Conservation (phyloP, 2,888 invertebrate species). For the Mythimna loreyi region DNA sequence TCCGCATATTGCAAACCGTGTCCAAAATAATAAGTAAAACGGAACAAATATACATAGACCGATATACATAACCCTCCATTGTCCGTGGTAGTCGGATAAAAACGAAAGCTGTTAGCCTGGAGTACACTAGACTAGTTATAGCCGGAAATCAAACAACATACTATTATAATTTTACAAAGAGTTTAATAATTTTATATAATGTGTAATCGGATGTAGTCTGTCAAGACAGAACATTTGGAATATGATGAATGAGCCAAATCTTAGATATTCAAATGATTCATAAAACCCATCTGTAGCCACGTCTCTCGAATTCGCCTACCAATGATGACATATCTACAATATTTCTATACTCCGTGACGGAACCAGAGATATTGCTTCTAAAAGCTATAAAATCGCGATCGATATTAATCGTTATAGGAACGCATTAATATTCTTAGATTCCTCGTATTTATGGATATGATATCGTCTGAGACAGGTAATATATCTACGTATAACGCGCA, state of each 20-base stretch:
- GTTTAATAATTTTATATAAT: constrained; percentile 3
- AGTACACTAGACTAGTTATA: neutral
- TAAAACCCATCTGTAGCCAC: neutral
- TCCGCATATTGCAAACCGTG: no score
- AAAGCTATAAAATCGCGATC: constrained; percentile 49
- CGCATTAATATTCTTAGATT: constrained; percentile 38
- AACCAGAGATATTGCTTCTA: constrained; percentile 40
- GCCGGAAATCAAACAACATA: neutral
- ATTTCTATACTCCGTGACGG: constrained; percentile 23
- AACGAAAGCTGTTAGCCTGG: no score
- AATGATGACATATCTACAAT: constrained; percentile 28
- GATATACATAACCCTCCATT: no score
- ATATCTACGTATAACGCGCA: constrained; percentile 15
- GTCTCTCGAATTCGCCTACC: neutral
- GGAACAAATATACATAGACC: no score
- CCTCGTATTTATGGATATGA: constrained; percentile 42
- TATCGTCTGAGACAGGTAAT: constrained; percentile 25
- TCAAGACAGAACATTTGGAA: constrained; percentile 15
- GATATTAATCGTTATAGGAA: constrained; percentile 54
- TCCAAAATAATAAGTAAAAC: no score
- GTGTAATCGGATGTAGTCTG: constrained; percentile 22
- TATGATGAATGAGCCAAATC: constrained; percentile 24
- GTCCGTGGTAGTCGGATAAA: neutral
- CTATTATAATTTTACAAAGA: constrained; percentile 1
- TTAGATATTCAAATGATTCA: constrained; percentile 26